Percentiles rank a stretch among this genome's conserved stretches.
Evolutionary conservation across 2,113 vertebrate genomes (phyloP).

Genomic region (Ophiodon elongatus): DNA sequence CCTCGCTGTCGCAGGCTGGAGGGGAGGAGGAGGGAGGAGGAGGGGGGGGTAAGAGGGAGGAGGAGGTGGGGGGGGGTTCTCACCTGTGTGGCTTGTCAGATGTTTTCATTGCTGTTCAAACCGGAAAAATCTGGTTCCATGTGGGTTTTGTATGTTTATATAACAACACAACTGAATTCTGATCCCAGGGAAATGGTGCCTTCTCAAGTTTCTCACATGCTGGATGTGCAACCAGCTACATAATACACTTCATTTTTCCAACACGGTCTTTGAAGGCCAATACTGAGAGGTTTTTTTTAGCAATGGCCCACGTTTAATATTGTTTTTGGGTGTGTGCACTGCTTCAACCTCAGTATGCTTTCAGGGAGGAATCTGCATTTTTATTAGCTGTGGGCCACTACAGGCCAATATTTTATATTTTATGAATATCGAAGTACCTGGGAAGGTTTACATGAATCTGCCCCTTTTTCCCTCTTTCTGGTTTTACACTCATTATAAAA

Average conservation of each 20-base stretch:
- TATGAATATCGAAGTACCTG: neutral
- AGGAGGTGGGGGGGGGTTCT: neutral
- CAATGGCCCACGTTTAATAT: conserved; percentile 3
- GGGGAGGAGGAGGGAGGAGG: too few species aligned
- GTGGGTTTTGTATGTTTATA: conserved; percentile 45
- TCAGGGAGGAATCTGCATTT: conserved; percentile 8
- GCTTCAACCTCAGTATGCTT: neutral
- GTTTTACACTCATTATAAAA: neutral
- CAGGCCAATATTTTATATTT: conserved; percentile 10
- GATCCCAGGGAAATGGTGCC: neutral
- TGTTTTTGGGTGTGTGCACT: conserved; percentile 3
- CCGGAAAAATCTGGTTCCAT: conserved; percentile 37
- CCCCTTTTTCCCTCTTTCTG: neutral
- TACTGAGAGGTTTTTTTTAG: neutral
- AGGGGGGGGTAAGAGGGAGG: too few species aligned
- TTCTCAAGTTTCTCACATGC: conserved; percentile 24
- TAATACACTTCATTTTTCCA: neutral
- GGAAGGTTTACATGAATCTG: neutral
- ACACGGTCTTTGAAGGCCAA: neutral
- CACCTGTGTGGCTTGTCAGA: conserved; percentile 38
- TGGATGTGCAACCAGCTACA: neutral
- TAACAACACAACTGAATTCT: conserved; percentile 2
- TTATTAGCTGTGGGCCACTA: neutral
- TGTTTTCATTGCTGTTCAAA: conserved; percentile 48
- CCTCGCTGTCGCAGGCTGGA: conserved; percentile 30